phyloP scores from a whole-genome alignment of 2,113 vertebrate genomes.

The Corydoras maculifer region DNA sequence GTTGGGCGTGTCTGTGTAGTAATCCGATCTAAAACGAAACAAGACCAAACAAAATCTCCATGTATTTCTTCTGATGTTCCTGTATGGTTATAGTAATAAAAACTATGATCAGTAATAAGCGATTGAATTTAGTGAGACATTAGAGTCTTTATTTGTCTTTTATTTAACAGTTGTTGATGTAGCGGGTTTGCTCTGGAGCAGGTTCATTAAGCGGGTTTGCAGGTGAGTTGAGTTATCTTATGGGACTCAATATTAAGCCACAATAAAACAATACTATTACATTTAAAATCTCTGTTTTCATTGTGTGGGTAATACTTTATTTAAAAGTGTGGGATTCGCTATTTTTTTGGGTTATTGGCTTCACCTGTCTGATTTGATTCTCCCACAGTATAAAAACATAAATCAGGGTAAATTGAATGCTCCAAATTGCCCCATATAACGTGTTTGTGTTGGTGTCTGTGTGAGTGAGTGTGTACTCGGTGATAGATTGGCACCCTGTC shows the following conservation, averaged over 20 bases:
- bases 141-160: background rate
- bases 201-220: background rate
- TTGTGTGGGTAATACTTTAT: background rate
- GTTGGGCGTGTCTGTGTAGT: constrained; percentile 13
- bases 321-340: background rate
- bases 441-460: too few relatives aligned
- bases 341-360: background rate
- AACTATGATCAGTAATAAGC: background rate
- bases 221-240: background rate
- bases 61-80: too few relatives aligned
- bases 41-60: background rate
- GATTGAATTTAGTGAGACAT: background rate
- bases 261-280: too few relatives aligned
- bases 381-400: background rate
- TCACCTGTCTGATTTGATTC: background rate
- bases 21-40: constrained; percentile 6
- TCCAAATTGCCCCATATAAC: too few relatives aligned
- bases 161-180: background rate
- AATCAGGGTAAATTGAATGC: background rate
- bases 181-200: background rate
- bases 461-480: too few relatives aligned
- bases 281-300: too few relatives aligned
- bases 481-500: too few relatives aligned
- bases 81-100: too few relatives aligned
- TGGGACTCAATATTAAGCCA: too few relatives aligned